Conservation (phyloP, 2,888 invertebrate species). For the Desoria tigrina region DNA sequence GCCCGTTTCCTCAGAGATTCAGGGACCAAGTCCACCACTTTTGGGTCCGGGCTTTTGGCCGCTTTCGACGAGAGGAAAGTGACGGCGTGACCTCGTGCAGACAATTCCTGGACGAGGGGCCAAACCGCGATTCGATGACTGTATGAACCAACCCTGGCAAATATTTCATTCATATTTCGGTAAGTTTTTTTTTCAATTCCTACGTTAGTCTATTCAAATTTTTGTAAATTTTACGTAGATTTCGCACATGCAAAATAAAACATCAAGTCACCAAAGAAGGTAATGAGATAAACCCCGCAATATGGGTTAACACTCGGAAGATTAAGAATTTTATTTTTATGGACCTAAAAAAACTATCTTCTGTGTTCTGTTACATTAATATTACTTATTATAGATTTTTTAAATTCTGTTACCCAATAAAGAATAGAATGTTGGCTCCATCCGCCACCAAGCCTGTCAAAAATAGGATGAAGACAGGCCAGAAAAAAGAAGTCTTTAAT, state of each 20-base stretch:
- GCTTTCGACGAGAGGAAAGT: slow-evolving; percentile 3
- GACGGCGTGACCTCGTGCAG: slow-evolving; percentile 1
- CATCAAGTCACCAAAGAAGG: too few relatives aligned
- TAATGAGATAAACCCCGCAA: background rate
- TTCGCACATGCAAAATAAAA: too few relatives aligned
- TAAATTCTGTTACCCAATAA: slow-evolving; percentile 4
- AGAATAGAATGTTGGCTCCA: slow-evolving; percentile 3
- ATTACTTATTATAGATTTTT: too few relatives aligned
- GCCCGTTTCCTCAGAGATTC: background rate
- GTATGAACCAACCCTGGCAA: too few relatives aligned
- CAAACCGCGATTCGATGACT: background rate
- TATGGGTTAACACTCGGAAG: background rate
- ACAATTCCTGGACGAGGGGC: background rate
- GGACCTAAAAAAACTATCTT: background rate
- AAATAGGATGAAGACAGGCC: too few relatives aligned
- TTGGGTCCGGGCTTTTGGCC: background rate
- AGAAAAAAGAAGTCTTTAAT: too few relatives aligned
- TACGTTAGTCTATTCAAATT: too few relatives aligned
- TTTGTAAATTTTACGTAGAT: too few relatives aligned
- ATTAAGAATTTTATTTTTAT: background rate
- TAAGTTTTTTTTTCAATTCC: too few relatives aligned
- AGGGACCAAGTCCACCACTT: slow-evolving; percentile 3
- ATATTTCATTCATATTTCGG: too few relatives aligned
- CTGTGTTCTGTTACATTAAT: too few relatives aligned
- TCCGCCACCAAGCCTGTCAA: too few relatives aligned